A percentile compares a stretch with the other conserved stretches of the same genome.
These are phyloP conservation scores for Denticeps clupeoides DNA, from an alignment of 2,797 vertebrate genomes.

Conservation along the genomic window DNA sequence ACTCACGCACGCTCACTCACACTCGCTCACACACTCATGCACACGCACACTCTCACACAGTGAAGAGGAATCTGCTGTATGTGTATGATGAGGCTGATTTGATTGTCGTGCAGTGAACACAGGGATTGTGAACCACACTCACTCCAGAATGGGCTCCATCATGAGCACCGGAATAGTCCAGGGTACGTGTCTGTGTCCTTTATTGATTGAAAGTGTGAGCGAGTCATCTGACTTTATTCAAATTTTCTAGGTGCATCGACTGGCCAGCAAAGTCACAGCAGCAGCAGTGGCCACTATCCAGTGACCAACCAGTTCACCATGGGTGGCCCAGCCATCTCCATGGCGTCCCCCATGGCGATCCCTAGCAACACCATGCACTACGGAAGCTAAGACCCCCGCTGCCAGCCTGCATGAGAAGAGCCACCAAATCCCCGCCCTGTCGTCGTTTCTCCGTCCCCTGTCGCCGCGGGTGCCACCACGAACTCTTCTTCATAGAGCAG, in stretches of 20 bases:
- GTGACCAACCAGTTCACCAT: slow-evolving; percentile 93
- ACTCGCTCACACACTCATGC: too few species aligned
- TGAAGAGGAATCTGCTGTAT: too few species aligned
- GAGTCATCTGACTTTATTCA: background rate
- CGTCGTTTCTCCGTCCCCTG: slow-evolving; percentile 15
- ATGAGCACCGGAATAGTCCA: slow-evolving; percentile 95
- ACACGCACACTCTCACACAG: too few species aligned
- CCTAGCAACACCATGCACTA: slow-evolving; percentile 96
- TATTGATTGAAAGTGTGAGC: background rate
- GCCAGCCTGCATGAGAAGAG: slow-evolving; percentile 47
- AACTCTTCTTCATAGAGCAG: slow-evolving; percentile 1
- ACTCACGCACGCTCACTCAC: too few species aligned
- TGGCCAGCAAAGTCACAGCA: slow-evolving; percentile 62
- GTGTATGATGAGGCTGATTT: too few species aligned
- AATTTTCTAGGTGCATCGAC: slow-evolving; percentile 66
- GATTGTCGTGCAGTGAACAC: slow-evolving; percentile 81
- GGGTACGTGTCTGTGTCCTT: slow-evolving; percentile 52
- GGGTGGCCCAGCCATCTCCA: slow-evolving; percentile 87
- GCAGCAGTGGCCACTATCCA: slow-evolving; percentile 70
- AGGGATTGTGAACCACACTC: slow-evolving; percentile 92
- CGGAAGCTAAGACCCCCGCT: slow-evolving; percentile 67
- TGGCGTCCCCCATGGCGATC: slow-evolving; percentile 92
- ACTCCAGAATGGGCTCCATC: slow-evolving; percentile 95
- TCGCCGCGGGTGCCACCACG: background rate
- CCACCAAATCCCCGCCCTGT: slow-evolving; percentile 23